Evolutionary conservation across 2,888 invertebrate species (phyloP).

Genomic region (Hipparchia semele): DNA sequence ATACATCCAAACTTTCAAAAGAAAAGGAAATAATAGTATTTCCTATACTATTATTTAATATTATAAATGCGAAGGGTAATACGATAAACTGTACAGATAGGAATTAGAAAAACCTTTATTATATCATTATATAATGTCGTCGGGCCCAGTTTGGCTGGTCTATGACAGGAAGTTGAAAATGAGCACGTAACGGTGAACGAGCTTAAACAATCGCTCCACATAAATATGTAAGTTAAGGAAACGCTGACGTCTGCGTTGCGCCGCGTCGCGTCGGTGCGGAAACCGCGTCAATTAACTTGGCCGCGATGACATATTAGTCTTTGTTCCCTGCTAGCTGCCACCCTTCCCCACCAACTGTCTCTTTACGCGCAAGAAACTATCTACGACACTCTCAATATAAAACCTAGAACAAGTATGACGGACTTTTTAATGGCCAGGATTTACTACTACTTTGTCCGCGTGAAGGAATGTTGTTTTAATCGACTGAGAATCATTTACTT

Average conservation of each 20-base stretch:
- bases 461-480: too few relatives aligned
- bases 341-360: slow-evolving; percentile 46
- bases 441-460: too few relatives aligned
- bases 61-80: too few relatives aligned
- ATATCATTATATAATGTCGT: too few relatives aligned
- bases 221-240: slow-evolving; percentile 79
- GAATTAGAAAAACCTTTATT: too few relatives aligned
- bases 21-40: too few relatives aligned
- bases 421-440: not conserved
- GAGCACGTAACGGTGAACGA: slow-evolving; percentile 48
- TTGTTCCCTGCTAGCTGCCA: slow-evolving; percentile 62
- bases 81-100: too few relatives aligned
- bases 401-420: slow-evolving; percentile 1
- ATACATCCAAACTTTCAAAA: too few relatives aligned
- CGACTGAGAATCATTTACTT: too few relatives aligned
- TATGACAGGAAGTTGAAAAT: slow-evolving; percentile 47
- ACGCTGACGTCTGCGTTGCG: slow-evolving; percentile 77
- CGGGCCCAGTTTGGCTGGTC: not conserved
- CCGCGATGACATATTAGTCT: slow-evolving; percentile 81
- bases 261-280: slow-evolving; percentile 76
- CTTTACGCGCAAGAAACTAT: slow-evolving; percentile 61
- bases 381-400: slow-evolving; percentile 39
- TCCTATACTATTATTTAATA: too few relatives aligned
- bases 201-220: slow-evolving; percentile 57
- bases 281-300: slow-evolving; percentile 82